Conservation (phyloP, 2,888 invertebrate species). For the Sepioteuthis lessoniana region DNA sequence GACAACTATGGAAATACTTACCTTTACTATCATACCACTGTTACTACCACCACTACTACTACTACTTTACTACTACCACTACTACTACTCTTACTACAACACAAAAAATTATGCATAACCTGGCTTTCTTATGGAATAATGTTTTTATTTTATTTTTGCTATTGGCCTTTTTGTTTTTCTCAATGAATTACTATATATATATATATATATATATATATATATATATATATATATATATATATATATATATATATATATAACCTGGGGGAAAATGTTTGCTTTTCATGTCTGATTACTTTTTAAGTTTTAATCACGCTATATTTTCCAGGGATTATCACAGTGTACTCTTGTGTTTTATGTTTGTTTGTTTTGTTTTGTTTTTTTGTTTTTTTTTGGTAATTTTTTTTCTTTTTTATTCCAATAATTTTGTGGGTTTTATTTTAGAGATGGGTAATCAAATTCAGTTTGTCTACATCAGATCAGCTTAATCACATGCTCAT, state of each 20-base stretch:
- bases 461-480: not conserved
- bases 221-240: not conserved
- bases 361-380: too few species aligned
- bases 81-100: not conserved
- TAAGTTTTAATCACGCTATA: not conserved
- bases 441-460: not conserved
- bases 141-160: slow-evolving; percentile 37
- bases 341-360: not conserved
- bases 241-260: slow-evolving; percentile 39
- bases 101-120: not conserved
- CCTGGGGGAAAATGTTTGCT: not conserved
- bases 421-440: not conserved
- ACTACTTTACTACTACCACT: not conserved
- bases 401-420: not conserved
- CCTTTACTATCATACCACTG: slow-evolving; percentile 24
- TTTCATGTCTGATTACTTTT: not conserved
- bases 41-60: slow-evolving; percentile 43
- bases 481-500: not conserved
- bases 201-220: not conserved
- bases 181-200: not conserved
- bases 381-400: not conserved
- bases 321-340: not conserved
- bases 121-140: slow-evolving; percentile 49
- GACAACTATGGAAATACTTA: slow-evolving; percentile 25
- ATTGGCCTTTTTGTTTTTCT: not conserved